Evolutionary conservation across 2,797 vertebrate genomes (phyloP).

Genomic region (Lacerta bilineata): DNA sequence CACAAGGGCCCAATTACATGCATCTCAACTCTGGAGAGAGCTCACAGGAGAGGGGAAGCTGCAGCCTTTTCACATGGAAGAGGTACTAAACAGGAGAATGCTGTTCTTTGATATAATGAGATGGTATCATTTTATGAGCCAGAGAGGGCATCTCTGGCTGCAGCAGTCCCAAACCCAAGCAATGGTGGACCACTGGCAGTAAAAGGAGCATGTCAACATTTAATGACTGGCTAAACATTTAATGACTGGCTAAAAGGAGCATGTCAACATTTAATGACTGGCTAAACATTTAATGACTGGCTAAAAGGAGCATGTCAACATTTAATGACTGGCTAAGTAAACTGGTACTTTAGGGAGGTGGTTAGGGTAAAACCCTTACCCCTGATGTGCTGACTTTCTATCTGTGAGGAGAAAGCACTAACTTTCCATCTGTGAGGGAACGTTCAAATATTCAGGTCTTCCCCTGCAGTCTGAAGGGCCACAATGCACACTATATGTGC

Average conservation of each 20-base stretch:
- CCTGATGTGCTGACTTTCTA: background rate
- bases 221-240: background rate
- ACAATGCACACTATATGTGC: background rate
- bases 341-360: too few relatives aligned
- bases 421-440: background rate
- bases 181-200: background rate
- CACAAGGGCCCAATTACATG: background rate
- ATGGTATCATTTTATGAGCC: background rate
- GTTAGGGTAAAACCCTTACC: background rate
- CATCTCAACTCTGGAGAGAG: background rate
- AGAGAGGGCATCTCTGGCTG: background rate
- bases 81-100: background rate
- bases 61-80: background rate
- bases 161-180: background rate
- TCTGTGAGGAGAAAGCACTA: background rate
- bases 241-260: background rate
- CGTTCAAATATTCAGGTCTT: background rate
- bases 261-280: background rate
- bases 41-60: background rate
- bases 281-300: background rate
- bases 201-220: background rate
- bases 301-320: background rate
- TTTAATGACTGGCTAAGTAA: background rate
- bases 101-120: background rate
- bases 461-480: background rate